phyloP scores from a whole-genome alignment of 2,113 vertebrate genomes.

The Sigmodon hispidus region DNA sequence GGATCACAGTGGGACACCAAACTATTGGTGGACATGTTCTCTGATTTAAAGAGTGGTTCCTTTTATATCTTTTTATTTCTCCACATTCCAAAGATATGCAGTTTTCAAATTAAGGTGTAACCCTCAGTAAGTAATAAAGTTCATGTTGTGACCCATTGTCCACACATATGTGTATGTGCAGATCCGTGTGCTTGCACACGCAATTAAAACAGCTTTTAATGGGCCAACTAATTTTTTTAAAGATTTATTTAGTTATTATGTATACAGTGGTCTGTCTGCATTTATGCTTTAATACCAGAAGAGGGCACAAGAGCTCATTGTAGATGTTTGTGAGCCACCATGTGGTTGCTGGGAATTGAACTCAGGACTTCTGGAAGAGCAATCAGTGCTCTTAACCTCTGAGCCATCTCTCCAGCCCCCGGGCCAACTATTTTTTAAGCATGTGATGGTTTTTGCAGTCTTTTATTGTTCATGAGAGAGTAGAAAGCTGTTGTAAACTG shows the following conservation, averaged over 20 bases:
- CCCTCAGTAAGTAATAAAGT: background rate
- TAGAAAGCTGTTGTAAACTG: background rate
- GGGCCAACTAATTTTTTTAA: too few species aligned
- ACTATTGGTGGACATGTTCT: background rate
- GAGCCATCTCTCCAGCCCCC: too few species aligned
- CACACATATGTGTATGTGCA: background rate
- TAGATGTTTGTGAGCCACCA: too few species aligned
- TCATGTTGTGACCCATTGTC: background rate
- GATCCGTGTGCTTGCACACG: rapidly evolving
- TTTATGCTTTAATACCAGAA: too few species aligned
- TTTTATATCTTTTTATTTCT: background rate
- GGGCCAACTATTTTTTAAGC: too few species aligned
- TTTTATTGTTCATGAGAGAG: background rate
- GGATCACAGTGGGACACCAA: background rate
- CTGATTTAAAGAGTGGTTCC: background rate
- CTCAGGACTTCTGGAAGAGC: too few species aligned
- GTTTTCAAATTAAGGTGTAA: background rate
- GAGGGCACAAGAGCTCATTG: too few species aligned
- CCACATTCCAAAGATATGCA: background rate
- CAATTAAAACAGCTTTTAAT: background rate
- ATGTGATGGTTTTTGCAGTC: background rate
- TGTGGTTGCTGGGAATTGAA: too few species aligned
- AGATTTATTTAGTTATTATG: too few species aligned
- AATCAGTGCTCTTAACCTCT: too few species aligned
- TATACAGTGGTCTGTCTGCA: too few species aligned